A percentile compares a stretch with the other conserved stretches of the same genome.
These are phyloP conservation scores for Paraescarpia echinospica DNA, from an alignment of 1,140 invertebrate species.

Conservation along the genomic window DNA sequence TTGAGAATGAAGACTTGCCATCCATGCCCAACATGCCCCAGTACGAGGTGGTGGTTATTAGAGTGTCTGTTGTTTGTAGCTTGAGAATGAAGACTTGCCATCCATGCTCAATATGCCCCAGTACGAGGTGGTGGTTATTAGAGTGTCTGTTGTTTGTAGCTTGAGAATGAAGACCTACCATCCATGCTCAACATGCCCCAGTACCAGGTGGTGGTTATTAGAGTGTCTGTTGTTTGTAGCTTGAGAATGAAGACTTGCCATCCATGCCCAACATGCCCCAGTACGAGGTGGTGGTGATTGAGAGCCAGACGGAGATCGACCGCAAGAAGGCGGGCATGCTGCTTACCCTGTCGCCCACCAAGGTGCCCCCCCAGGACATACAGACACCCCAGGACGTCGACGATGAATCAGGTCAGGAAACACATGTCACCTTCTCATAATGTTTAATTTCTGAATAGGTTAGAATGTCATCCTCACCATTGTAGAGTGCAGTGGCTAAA, in stretches of 20 bases:
- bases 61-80: too few relatives aligned
- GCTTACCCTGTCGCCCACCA: conserved; percentile 67
- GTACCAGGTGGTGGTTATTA: too few relatives aligned
- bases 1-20: too few relatives aligned
- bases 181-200: too few relatives aligned
- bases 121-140: too few relatives aligned
- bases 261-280: not conserved
- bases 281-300: conserved; percentile 79
- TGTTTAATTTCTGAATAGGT: not conserved
- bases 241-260: not conserved
- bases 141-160: too few relatives aligned
- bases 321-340: conserved; percentile 68
- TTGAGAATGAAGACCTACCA: too few relatives aligned
- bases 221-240: not conserved
- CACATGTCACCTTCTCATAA: not conserved
- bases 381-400: conserved; percentile 64
- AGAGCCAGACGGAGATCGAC: conserved; percentile 82
- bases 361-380: conserved; percentile 54
- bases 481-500: too few relatives aligned
- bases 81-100: too few relatives aligned
- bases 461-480: not conserved
- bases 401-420: conserved; percentile 72
- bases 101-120: too few relatives aligned
- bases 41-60: too few relatives aligned
- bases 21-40: too few relatives aligned